Conservation (phyloP, 2,888 invertebrate genomes). For the Cephus pulcher region DNA sequence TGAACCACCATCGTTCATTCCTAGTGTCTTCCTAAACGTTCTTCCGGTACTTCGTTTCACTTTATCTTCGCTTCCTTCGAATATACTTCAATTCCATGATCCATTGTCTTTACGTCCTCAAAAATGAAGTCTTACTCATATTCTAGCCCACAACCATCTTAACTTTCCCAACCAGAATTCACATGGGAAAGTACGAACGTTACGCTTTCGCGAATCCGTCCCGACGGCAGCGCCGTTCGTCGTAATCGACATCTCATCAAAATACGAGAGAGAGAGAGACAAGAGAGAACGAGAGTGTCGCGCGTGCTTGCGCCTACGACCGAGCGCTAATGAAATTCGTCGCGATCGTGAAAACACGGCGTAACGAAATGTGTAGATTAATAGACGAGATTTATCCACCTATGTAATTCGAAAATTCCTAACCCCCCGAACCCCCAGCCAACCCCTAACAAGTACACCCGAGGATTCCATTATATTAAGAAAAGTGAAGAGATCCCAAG, state of each 20-base stretch:
- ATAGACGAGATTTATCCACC: background rate
- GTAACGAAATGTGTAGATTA: background rate
- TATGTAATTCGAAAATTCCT: background rate
- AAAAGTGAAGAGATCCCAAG: background rate
- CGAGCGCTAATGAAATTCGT: background rate
- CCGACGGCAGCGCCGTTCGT: background rate
- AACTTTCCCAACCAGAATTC: background rate
- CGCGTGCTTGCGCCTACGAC: background rate
- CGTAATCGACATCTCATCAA: background rate
- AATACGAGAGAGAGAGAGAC: too few species aligned
- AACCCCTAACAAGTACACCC: background rate
- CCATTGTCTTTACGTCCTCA: background rate
- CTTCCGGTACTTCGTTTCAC: too few species aligned
- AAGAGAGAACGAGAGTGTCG: background rate
- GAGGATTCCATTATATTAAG: background rate
- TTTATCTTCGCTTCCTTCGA: too few species aligned
- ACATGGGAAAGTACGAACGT: background rate
- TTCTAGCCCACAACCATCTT: too few species aligned
- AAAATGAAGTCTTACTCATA: background rate
- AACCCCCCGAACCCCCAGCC: too few species aligned
- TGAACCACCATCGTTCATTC: background rate
- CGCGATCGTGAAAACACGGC: background rate
- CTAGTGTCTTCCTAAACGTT: background rate
- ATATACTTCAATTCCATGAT: too few species aligned
- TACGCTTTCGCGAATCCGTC: background rate